Percentiles rank a stretch among this genome's conserved stretches.
Evolutionary conservation across 2,113 vertebrate species (phyloP).

Genomic region (Nannospalax galili): DNA sequence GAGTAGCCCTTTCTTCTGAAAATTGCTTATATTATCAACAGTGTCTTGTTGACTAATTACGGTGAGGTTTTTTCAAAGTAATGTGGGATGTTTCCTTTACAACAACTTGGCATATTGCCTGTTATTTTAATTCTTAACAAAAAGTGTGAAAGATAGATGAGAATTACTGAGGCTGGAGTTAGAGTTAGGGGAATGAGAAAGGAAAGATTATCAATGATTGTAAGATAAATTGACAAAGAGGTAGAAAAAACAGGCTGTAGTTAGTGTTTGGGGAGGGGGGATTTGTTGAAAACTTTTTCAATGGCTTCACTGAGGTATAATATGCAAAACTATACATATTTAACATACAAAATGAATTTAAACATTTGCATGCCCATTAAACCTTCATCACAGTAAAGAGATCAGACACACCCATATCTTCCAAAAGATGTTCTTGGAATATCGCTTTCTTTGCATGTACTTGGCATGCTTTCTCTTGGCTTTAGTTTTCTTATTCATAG

Average conservation of each 20-base stretch:
- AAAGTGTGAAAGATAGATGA: not conserved
- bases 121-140: not conserved
- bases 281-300: not conserved
- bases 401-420: not conserved
- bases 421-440: not conserved
- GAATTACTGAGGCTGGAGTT: not conserved
- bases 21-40: not conserved
- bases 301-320: not conserved
- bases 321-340: not conserved
- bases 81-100: not conserved
- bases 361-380: not conserved
- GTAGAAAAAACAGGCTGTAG: not conserved
- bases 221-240: not conserved
- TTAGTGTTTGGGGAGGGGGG: not conserved
- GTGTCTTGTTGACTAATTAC: not conserved
- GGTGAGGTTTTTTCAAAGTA: not conserved
- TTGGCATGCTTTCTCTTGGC: not conserved
- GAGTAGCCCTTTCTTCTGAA: not conserved
- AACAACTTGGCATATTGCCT: not conserved
- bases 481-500: constrained; percentile 34
- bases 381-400: not conserved
- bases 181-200: not conserved
- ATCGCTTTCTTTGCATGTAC: not conserved
- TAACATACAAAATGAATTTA: not conserved
- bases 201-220: not conserved